Base-by-base conservation (phyloP, 37 sponge, comb jelly and placozoan genomes). In the Aphrocallistes beatrix region DNA sequence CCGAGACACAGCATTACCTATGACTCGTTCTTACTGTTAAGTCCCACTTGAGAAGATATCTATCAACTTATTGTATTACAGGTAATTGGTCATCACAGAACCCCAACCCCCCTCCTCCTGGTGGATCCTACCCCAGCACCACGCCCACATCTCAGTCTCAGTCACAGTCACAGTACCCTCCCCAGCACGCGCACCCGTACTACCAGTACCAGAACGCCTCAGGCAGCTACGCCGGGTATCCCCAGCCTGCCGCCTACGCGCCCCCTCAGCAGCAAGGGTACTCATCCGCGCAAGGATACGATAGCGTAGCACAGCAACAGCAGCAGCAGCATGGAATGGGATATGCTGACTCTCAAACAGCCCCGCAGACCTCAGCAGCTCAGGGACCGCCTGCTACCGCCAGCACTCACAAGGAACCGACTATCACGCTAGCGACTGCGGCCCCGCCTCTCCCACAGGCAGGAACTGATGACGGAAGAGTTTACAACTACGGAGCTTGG, bases 401-500 rank as follows among this genome's bases (percentile, higher is more conserved):
- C 75, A 25, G 28, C 10, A 21, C 10, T 3, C 10, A 60, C 34
- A 30, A 60, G 6, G 28, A 60, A 30, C 10, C n/a, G 6, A 60
- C 75, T 3, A 30, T 60, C 10, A 60, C 75, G 3, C 75, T 60
- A 13, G 75, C 75, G 8, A 60, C 75, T 19, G 75, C 75, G 10
- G 75, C 75, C 34, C 75, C 75, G 1, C 75, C 75, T 60, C 75
- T 60, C 10, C n/a, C 75, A 3, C 75, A 60, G 34, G 3, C 75
- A 3, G 28, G n/a, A 60, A 30, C 1, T 6, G 32, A 13, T 8
- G 75, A 60, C 28, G 75, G 32, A 32, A 13, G 17, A 17, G 49
- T 47, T 21, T 60, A 60, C 34, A 60, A 60, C 75, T 60, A 60
- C 21, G 75, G 75, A 60, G 75, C 75, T 6, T 60, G 75, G 75